Base-by-base conservation (phyloP, 2,888 invertebrate species). In the Himalopsyche kuldschensis region DNA sequence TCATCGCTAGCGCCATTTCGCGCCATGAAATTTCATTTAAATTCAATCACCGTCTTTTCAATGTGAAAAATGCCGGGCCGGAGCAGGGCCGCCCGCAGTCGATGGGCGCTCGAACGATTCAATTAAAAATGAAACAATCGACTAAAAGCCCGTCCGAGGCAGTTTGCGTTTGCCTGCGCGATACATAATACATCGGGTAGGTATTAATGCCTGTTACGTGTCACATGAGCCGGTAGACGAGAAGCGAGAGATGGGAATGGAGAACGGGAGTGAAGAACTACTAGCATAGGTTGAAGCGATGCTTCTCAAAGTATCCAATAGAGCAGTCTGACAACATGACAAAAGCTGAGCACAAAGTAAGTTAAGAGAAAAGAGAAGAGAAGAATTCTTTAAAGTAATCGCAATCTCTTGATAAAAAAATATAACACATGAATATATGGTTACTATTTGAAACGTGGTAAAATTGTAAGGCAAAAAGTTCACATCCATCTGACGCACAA, bases 111-210 rank as follows among this genome's bases (percentile, higher is more conserved):
- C 75, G 41, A 75, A 35, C 69, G 41, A 80, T 80, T 80, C 80
- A 47, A 80, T 80, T 80, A 75, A 80, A 80, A 80, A 80, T 24
- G 32, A 75, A 80, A 80, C 80, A 80, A 75, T 80, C 46, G 75
- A 80, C 69, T 69, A 69, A 69, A 69, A 69, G 69, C 69, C 69
- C 69, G 69, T 69, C 69, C 69, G 69, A 69, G 69, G 69, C 27
- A 69, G 69, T 69, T 69, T 69, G 69, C 69, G 69, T 69, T 69
- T 27, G 69, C 69, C 69, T 15, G 69, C 20, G 69, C 69, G 69
- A 69, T 69, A 69, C 69, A 69, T 69, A 69, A 69, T 69, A 69
- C 69, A 69, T 69, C 69, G 69, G 69, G 69, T 69, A 69, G 69
- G 69, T 69, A 69, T 69, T 69, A 69, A 69, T 69, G 69, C 30